phyloP scores from a whole-genome alignment of 2,797 vertebrate species.

The Oophaga sylvatica region DNA sequence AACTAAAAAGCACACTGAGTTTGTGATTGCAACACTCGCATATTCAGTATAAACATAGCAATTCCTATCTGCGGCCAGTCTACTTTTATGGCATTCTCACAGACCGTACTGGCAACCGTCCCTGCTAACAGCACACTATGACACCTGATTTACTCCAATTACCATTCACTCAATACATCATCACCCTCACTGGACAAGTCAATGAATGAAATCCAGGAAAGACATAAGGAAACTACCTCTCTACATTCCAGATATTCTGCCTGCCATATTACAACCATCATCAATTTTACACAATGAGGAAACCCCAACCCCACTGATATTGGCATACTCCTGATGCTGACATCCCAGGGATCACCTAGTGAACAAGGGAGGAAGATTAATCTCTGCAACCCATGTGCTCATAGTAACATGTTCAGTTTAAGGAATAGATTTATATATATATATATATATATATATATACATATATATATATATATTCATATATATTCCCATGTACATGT shows the following conservation, averaged over 20 bases:
- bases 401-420: background rate
- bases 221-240: slow-evolving; percentile 20
- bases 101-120: background rate
- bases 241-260: background rate
- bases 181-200: slow-evolving; percentile 33
- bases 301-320: background rate
- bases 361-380: background rate
- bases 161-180: slow-evolving; percentile 28
- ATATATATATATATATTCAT: no score
- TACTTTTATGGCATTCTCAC: background rate
- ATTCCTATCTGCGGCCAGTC: background rate
- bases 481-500: no score
- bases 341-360: background rate
- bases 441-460: no score
- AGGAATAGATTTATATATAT: no score
- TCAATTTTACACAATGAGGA: slow-evolving; percentile 6
- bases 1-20: background rate
- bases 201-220: slow-evolving; percentile 35
- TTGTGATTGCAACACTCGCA: background rate
- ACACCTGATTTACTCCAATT: slow-evolving; percentile 44
- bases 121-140: slow-evolving; percentile 9
- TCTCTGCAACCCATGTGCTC: background rate
- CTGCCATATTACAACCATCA: slow-evolving; percentile 27
- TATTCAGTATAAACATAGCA: background rate
- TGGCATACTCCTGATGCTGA: background rate